Evolutionary conservation across 2,888 invertebrate genomes (phyloP), one percentile per base, ranked within the genome.

Genomic region (Spisula solida): DNA sequence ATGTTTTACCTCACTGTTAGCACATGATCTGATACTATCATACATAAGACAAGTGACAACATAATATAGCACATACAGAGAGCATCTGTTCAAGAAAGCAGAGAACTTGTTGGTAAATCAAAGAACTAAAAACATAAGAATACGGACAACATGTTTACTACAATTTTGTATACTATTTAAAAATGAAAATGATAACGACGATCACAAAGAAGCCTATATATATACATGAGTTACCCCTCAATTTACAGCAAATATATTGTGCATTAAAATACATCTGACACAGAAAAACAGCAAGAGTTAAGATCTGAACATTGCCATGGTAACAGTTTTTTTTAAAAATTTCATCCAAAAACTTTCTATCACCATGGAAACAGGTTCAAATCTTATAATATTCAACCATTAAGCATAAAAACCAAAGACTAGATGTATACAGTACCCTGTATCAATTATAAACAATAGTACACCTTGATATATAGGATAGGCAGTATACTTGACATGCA

Each of bases 401-500:
- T 75, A 31, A 75, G 31, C 31, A 31, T 25, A 66, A 25, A 75
- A 75, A 75, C 31, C 34, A 75, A 75, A 75, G 75, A 16, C 29
- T 75, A 75, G 75, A 75, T 75, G 31, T 31, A 31, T 34, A 75
- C 75, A 75, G 75, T 75, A 75, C 31, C 31, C 75, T 75, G 75
- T 75, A 75, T 75, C 31, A 31, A 41, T 75, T 18, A 75, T 75
- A 31, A 31, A 75, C 75, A 75, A 41, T 75, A 75, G 16, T 31
- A 75, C 75, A 75, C 16, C 18, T 34, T 75, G 34, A 31, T 75
- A 75, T 75, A 75, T 75, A 34, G 34, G 75, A 25, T 31, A 75
- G 75, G 75, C 18, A 75, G 25, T 75, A 75, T 75, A 75, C 75
- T 34, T 75, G 60, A 31, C 75, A 75, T 75, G 75, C 75, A 75